A percentile compares a stretch with the other conserved stretches of the same genome.
Conservation (phyloP, 1,140 invertebrate genomes). For the Drosophila rufa region DNA sequence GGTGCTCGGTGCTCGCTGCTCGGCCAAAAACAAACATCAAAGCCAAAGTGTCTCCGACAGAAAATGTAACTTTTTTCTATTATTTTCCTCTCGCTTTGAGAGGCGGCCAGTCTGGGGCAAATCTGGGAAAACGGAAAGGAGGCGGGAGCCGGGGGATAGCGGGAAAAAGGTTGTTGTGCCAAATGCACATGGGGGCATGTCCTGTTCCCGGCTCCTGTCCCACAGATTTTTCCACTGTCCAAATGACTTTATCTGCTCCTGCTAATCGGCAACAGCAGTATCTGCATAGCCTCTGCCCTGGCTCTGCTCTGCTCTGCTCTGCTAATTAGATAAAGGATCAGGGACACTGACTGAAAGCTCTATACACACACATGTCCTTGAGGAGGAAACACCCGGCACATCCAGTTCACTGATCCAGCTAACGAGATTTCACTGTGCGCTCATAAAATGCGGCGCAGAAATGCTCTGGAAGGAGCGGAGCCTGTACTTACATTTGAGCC, state of each 20-base stretch:
- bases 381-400: neutral
- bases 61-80: conserved; percentile 55
- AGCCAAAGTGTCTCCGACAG: conserved; percentile 74
- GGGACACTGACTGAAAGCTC: neutral
- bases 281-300: conserved; percentile 11
- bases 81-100: conserved; percentile 29
- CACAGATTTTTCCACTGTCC: neutral
- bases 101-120: conserved; percentile 39
- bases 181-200: conserved; percentile 16
- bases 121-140: conserved; percentile 1
- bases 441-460: neutral
- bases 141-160: neutral
- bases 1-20: conserved; percentile 4
- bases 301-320: neutral
- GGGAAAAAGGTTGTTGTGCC: conserved; percentile 59
- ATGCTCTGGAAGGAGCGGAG: neutral
- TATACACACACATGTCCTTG: neutral
- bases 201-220: neutral
- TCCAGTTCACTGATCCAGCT: conserved; percentile 18
- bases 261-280: conserved; percentile 28
- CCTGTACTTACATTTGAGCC: neutral
- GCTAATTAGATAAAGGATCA: conserved; percentile 53
- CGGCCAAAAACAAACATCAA: conserved; percentile 66
- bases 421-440: conserved; percentile 9
- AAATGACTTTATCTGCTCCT: conserved; percentile 58